phyloP scores from a whole-genome alignment of 1,140 invertebrate species.

The Anastrepha obliqua region DNA sequence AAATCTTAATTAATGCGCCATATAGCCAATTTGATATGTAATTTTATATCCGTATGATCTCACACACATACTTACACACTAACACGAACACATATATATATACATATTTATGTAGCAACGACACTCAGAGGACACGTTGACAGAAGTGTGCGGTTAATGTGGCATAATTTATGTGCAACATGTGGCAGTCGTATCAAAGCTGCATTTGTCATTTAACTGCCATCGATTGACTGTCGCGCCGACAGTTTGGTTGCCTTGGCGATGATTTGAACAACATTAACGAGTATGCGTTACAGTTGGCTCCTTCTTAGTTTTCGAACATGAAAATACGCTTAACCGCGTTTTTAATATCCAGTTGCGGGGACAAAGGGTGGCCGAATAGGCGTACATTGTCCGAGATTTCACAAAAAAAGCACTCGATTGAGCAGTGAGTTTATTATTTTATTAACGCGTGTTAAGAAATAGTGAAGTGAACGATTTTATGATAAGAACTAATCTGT shows the following conservation, averaged over 20 bases:
- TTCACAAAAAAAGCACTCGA: no score
- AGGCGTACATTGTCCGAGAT: no score
- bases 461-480: no score
- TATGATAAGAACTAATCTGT: no score
- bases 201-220: slow-evolving; percentile 15
- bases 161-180: slow-evolving; percentile 50
- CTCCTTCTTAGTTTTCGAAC: not conserved
- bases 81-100: not conserved
- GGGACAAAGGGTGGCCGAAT: no score
- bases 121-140: not conserved
- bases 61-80: not conserved
- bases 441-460: no score
- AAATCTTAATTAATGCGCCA: slow-evolving; percentile 39
- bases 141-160: slow-evolving; percentile 37
- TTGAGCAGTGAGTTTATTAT: no score
- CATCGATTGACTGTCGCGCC: slow-evolving; percentile 29
- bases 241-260: slow-evolving; percentile 33
- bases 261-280: not conserved
- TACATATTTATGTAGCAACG: not conserved
- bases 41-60: not conserved
- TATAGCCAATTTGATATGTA: slow-evolving; percentile 41
- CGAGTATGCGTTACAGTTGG: not conserved
- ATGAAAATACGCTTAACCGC: no score
- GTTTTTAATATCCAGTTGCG: no score
- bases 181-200: slow-evolving; percentile 28